Percentiles rank a stretch among this genome's conserved stretches.
phyloP scores from a whole-genome alignment of 2,113 vertebrate species.

The Triplophysa tibetana region DNA sequence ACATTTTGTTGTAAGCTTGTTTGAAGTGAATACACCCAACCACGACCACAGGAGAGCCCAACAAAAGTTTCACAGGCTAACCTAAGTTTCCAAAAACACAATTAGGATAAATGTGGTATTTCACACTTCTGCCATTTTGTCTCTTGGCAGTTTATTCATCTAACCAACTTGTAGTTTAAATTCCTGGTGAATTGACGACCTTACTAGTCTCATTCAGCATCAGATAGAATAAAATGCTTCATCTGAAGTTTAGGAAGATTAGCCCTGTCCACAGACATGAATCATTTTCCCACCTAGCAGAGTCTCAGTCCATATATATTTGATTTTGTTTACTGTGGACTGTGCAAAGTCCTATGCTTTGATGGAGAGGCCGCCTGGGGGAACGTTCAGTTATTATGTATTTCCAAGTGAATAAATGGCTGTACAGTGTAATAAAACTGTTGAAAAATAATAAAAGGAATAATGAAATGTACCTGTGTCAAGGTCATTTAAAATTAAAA shows the following conservation, averaged over 20 bases:
- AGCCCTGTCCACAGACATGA: conserved; percentile 49
- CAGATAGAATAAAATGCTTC: conserved; percentile 54
- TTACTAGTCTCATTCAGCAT: conserved; percentile 56
- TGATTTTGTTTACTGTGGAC: conserved; percentile 66
- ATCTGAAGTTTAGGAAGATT: conserved; percentile 55
- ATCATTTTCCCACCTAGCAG: conserved; percentile 56
- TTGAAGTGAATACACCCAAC: too few species aligned
- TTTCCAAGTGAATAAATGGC: conserved; percentile 2
- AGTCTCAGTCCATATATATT: conserved; percentile 66
- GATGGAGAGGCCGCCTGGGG: conserved; percentile 47
- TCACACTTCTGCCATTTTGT: not conserved
- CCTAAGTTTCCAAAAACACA: too few species aligned
- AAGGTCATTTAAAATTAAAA: conserved; percentile 15
- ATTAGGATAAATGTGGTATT: too few species aligned
- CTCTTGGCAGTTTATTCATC: conserved; percentile 12
- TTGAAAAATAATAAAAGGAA: conserved; percentile 11
- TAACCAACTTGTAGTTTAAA: conserved; percentile 1
- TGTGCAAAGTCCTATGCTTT: conserved; percentile 52
- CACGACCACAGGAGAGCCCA: too few species aligned
- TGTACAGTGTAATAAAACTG: conserved; percentile 18
- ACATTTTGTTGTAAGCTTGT: too few species aligned
- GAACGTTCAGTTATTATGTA: conserved; percentile 35
- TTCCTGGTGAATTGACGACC: conserved; percentile 39
- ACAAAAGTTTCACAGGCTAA: too few species aligned
- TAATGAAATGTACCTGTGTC: conserved; percentile 13